These are phyloP conservation scores for Hemichromis elongatus DNA, from an alignment of 2,113 vertebrate species.

Conservation along the genomic window DNA sequence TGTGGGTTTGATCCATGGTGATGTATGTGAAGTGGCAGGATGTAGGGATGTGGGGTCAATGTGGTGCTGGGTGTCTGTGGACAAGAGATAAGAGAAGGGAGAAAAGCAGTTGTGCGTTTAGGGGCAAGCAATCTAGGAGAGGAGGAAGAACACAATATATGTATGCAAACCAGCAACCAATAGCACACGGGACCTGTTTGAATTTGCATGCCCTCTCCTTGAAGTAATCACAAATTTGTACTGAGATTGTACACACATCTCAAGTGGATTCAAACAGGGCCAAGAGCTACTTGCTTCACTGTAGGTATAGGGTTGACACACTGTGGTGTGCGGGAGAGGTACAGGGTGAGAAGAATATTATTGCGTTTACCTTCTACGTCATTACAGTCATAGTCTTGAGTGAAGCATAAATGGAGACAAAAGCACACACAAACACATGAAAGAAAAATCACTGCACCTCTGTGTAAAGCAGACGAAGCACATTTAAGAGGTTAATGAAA, in stretches of 20 bases:
- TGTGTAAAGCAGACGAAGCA: conserved; percentile 39
- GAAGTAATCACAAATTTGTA: conserved; percentile 38
- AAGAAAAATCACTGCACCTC: conserved; percentile 34
- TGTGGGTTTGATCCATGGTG: conserved; percentile 50
- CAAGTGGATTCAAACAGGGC: conserved; percentile 52
- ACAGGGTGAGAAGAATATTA: conserved; percentile 50
- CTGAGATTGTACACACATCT: conserved; percentile 20
- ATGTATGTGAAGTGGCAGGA: conserved; percentile 51
- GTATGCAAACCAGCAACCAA: conserved; percentile 44
- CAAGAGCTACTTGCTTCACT: conserved; percentile 21
- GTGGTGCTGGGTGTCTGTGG: conserved; percentile 40
- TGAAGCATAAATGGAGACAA: conserved; percentile 76
- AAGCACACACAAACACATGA: conserved; percentile 64
- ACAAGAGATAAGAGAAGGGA: conserved; percentile 37
- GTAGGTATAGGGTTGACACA: conserved; percentile 27
- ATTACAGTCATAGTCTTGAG: conserved; percentile 74
- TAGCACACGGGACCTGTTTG: conserved; percentile 49
- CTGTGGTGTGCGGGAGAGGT: conserved; percentile 23
- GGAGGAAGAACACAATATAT: conserved; percentile 24
- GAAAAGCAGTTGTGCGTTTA: conserved; percentile 12
- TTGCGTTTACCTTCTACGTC: conserved; percentile 75
- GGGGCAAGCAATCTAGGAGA: conserved; percentile 20
- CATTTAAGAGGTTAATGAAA: conserved; percentile 37
- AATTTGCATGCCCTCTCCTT: conserved; percentile 61
- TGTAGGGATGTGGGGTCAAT: conserved; percentile 38